Evolutionary conservation across 2,888 invertebrate species (phyloP).

Genomic region (Pollenia griseotomentosa): DNA sequence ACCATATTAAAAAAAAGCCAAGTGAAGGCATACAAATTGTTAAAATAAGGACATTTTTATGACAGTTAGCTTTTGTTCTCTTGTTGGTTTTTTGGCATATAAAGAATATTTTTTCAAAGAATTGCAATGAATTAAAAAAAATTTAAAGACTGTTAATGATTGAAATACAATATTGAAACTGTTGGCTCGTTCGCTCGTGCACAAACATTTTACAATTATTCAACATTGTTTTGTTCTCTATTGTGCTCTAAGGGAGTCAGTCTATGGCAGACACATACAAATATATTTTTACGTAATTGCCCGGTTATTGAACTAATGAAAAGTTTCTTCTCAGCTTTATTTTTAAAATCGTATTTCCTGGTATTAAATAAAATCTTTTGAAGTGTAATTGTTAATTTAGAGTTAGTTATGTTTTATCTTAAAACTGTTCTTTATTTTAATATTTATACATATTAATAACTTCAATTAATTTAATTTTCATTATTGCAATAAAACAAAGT

Average conservation of each 20-base stretch:
- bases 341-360: constrained; percentile 57
- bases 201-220: constrained; percentile 19
- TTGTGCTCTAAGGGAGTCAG: constrained; percentile 1
- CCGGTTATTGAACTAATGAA: constrained; percentile 72
- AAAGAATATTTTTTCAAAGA: constrained; percentile 41
- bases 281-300: constrained; percentile 51
- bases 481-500: constrained; percentile 41
- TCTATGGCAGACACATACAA: neutral
- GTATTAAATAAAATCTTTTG: constrained; percentile 34
- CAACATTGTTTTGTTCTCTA: neutral
- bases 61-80: neutral
- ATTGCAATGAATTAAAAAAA: constrained; percentile 44
- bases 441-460: constrained; percentile 53
- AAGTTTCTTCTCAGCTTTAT: constrained; percentile 20
- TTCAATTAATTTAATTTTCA: constrained; percentile 55
- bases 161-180: constrained; percentile 71
- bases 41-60: constrained; percentile 62
- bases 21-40: constrained; percentile 25
- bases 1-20: constrained; percentile 22
- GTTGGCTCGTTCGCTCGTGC: constrained; percentile 73
- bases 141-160: constrained; percentile 65
- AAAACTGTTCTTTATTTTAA: neutral
- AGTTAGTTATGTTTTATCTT: constrained; percentile 10
- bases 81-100: constrained; percentile 29
- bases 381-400: constrained; percentile 31